Conservation (phyloP, 2,797 vertebrate species). For the Hoplostethus atlanticus region DNA sequence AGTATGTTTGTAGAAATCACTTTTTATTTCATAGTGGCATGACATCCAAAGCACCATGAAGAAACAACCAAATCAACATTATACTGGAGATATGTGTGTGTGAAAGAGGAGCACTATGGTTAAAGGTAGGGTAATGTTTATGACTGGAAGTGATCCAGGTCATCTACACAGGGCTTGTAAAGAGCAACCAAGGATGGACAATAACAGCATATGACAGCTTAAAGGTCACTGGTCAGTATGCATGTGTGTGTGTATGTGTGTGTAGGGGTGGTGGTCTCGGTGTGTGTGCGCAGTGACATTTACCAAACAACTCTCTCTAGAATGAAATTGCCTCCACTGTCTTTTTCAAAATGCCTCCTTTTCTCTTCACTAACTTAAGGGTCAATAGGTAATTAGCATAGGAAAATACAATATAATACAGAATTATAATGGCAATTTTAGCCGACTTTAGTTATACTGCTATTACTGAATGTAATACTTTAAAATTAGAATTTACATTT, state of each 20-base stretch:
- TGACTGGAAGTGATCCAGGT: constrained; percentile 13
- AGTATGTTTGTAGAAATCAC: too few relatives aligned
- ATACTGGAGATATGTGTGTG: background rate
- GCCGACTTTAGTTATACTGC: too few relatives aligned
- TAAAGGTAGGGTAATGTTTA: constrained; percentile 1
- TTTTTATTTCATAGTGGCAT: too few relatives aligned
- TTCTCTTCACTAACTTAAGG: background rate
- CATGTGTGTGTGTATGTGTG: constrained; percentile 10
- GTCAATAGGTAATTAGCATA: background rate
- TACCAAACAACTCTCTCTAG: constrained; percentile 9
- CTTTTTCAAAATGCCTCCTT: constrained; percentile 7
- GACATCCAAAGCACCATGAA: too few relatives aligned
- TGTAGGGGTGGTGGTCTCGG: constrained; percentile 2
- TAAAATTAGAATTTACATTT: too few relatives aligned
- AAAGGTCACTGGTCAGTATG: constrained; percentile 35
- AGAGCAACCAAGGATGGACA: constrained; percentile 31
- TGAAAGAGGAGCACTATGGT: background rate
- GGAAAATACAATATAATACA: background rate
- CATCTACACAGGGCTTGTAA: constrained; percentile 17
- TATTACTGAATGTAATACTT: too few relatives aligned
- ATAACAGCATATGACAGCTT: constrained; percentile 31
- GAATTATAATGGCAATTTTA: too few relatives aligned
- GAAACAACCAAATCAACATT: background rate
- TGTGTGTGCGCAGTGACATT: constrained; percentile 38
- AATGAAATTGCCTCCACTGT: constrained; percentile 8